phyloP scores from a whole-genome alignment of 2,797 vertebrate genomes.

The Xiphophorus birchmanni region DNA sequence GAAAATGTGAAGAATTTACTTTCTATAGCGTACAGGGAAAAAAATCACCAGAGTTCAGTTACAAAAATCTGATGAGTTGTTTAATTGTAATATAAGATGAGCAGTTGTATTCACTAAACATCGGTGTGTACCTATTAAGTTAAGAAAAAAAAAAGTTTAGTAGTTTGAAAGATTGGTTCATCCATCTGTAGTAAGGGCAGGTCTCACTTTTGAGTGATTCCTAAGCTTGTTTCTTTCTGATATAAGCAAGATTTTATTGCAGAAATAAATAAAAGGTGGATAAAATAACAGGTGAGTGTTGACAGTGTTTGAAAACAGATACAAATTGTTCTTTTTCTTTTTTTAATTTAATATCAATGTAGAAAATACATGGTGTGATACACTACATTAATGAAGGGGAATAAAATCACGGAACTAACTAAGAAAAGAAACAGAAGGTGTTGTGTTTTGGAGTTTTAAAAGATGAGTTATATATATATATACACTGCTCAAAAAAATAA shows the following conservation, averaged over 20 bases:
- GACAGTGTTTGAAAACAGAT: background rate
- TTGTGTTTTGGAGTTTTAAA: no score
- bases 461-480: no score
- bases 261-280: background rate
- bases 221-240: background rate
- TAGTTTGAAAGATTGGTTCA: background rate
- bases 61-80: background rate
- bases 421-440: no score
- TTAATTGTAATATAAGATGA: background rate
- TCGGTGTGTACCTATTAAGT: background rate
- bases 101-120: background rate
- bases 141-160: background rate
- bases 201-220: background rate
- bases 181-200: background rate
- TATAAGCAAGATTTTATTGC: background rate
- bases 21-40: background rate
- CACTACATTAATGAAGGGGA: no score
- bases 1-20: slow-evolving; percentile 5
- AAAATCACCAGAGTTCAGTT: background rate
- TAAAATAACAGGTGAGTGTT: background rate
- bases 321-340: no score
- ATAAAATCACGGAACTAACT: no score
- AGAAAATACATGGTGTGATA: no score
- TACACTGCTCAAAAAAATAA: no score
- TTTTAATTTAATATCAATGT: no score